Percentiles rank a stretch among this genome's conserved stretches.
These are phyloP conservation scores for Folsomia candida DNA, from an alignment of 2,888 invertebrate species.

Conservation along the genomic window DNA sequence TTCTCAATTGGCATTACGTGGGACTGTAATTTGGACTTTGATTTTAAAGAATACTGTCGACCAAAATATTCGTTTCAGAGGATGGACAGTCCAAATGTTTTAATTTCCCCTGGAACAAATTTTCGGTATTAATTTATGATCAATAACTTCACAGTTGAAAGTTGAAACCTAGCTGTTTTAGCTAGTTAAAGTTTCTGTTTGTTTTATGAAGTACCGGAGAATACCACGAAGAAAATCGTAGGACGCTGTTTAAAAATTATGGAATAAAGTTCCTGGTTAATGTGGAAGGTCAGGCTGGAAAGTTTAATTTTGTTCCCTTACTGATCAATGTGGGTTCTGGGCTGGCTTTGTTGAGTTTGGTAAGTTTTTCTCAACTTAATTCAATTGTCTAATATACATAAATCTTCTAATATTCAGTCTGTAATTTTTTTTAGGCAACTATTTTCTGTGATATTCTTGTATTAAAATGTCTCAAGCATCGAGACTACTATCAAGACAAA, in stretches of 20 bases:
- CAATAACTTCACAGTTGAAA: background rate
- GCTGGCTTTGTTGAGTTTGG: conserved; percentile 57
- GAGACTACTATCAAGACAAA: conserved; percentile 43
- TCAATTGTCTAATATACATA: too few relatives aligned
- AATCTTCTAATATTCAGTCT: too few relatives aligned
- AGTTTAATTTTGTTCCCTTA: conserved; percentile 57
- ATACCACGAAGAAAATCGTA: conserved; percentile 53
- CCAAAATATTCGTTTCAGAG: conserved; percentile 57
- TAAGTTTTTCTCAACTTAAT: conserved; percentile 51
- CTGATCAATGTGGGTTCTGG: conserved; percentile 58
- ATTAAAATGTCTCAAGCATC: conserved; percentile 54
- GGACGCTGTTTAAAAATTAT: conserved; percentile 56
- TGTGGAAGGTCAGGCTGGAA: conserved; percentile 57
- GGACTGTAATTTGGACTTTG: conserved; percentile 58
- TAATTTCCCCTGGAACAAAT: conserved; percentile 57
- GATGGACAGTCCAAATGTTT: conserved; percentile 55
- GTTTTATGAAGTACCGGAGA: conserved; percentile 54
- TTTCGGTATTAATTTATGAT: conserved; percentile 55
- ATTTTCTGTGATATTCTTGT: conserved; percentile 57
- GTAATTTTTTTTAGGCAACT: conserved; percentile 55
- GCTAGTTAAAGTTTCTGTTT: too few relatives aligned
- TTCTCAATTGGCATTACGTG: conserved; percentile 51
- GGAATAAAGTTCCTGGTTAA: conserved; percentile 57
- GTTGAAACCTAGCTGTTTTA: too few relatives aligned
- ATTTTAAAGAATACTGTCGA: conserved; percentile 54